A percentile compares a stretch with the other conserved stretches of the same genome.
Conservation (phyloP, 2,113 vertebrate species). For the Clarias batrachus region DNA sequence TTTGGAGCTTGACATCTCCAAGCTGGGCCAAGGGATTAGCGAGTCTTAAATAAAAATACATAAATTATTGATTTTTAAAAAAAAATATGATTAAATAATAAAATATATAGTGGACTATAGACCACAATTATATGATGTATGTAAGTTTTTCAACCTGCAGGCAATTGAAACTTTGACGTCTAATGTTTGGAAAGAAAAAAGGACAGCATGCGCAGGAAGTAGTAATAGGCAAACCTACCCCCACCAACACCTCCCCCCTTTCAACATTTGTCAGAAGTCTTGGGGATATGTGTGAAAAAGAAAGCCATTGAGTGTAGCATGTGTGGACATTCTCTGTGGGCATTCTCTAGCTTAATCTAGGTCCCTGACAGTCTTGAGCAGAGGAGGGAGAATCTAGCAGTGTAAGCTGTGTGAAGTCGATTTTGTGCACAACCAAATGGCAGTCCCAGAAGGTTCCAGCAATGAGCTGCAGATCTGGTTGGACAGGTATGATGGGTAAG, state of each 20-base stretch:
- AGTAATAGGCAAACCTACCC: neutral
- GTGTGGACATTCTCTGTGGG: neutral
- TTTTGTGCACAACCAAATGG: constrained; percentile 8
- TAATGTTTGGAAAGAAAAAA: neutral
- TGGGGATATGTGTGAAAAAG: neutral
- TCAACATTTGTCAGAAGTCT: neutral
- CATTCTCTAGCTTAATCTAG: neutral
- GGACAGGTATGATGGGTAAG: neutral
- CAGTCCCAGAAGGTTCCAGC: neutral
- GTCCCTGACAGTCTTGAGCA: neutral
- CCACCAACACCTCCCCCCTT: neutral
- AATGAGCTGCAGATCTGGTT: neutral
- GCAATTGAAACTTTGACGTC: neutral
- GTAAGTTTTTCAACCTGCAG: neutral
- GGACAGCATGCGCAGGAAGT: neutral
- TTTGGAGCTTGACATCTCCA: neutral
- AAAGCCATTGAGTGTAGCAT: neutral
- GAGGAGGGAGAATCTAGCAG: neutral
- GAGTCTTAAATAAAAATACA: neutral
- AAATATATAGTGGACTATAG: neutral
- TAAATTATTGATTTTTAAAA: neutral
- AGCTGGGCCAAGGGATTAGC: neutral
- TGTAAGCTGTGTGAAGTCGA: neutral
- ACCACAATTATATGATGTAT: neutral
- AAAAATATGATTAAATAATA: neutral